Evolutionary conservation across 2,113 vertebrate genomes (phyloP).

Genomic region (Rhinolophus sinicus): DNA sequence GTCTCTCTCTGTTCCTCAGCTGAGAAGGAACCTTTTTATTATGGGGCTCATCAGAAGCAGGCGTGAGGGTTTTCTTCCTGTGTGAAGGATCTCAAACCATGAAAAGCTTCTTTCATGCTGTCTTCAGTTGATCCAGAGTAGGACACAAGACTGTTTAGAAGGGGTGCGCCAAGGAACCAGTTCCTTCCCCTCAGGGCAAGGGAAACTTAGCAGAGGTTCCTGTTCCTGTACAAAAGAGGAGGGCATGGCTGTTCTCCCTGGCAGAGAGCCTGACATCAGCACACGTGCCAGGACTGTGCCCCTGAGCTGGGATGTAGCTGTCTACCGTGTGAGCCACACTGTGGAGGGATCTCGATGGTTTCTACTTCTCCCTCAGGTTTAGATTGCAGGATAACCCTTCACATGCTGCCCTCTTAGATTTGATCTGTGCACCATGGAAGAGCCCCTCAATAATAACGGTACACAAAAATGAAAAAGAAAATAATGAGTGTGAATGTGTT

Average conservation of each 20-base stretch:
- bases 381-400: background rate
- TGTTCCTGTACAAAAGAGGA: background rate
- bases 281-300: background rate
- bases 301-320: background rate
- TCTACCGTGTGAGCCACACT: background rate
- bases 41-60: background rate
- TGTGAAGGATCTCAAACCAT: background rate
- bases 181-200: background rate
- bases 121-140: background rate
- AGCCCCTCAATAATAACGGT: background rate
- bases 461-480: background rate
- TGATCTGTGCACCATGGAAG: background rate
- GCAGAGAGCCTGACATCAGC: background rate
- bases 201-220: background rate
- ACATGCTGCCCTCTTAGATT: background rate
- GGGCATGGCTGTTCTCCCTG: background rate
- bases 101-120: slow-evolving; percentile 50
- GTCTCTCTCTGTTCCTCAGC: slow-evolving; percentile 15
- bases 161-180: background rate
- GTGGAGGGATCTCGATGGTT: fast-evolving
- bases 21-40: background rate
- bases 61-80: slow-evolving; percentile 25
- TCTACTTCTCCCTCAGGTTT: background rate
- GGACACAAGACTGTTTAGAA: background rate
- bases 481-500: slow-evolving; percentile 13